These are phyloP conservation scores for Phytoseiulus persimilis DNA, from an alignment of 2,888 invertebrate species.

Conservation along the genomic window DNA sequence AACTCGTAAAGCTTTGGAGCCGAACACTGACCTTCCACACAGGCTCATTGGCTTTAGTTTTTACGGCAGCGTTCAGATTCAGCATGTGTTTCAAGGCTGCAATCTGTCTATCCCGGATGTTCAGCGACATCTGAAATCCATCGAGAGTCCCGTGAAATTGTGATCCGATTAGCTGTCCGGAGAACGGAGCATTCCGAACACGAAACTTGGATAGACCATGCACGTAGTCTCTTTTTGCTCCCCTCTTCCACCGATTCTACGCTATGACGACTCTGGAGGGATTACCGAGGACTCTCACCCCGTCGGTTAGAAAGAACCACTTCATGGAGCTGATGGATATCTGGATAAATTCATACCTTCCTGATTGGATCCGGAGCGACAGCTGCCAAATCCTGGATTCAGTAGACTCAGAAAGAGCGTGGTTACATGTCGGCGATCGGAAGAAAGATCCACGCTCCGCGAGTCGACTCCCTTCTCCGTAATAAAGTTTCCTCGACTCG, in stretches of 20 bases:
- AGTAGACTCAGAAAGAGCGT: neutral
- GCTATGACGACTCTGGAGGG: too few species aligned
- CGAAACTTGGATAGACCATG: too few species aligned
- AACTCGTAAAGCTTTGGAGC: too few species aligned
- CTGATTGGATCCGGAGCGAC: neutral
- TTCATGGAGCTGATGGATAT: neutral
- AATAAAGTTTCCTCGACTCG: neutral
- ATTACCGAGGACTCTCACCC: too few species aligned
- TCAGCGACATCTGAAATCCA: conserved; percentile 8
- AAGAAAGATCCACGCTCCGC: neutral
- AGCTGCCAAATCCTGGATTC: neutral
- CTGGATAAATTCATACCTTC: neutral
- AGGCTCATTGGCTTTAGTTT: conserved; percentile 69
- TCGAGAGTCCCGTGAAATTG: too few species aligned
- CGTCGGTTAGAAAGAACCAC: neutral
- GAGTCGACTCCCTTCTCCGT: neutral
- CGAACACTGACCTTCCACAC: conserved; percentile 65
- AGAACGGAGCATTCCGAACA: too few species aligned
- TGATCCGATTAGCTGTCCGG: too few species aligned
- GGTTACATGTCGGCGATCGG: too few species aligned
- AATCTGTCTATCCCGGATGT: conserved; percentile 15
- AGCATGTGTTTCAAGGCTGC: conserved; percentile 90
- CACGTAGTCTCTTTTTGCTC: too few species aligned
- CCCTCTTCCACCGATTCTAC: too few species aligned
- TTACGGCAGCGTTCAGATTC: conserved; percentile 73